phyloP scores from a whole-genome alignment of 2,888 invertebrate species.

The Drosophila paracracens region DNA sequence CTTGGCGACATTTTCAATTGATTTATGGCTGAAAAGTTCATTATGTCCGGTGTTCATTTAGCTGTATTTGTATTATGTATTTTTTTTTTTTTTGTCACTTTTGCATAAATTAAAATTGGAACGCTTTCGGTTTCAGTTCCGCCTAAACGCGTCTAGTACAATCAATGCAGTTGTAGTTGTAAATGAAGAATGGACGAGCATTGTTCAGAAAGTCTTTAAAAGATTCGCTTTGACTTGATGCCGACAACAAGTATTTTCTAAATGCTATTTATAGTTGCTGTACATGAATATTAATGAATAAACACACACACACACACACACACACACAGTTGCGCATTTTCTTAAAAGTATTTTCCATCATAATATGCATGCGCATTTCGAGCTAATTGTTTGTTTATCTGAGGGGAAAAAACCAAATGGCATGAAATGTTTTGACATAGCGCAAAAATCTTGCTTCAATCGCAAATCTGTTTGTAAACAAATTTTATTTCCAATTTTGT shows the following conservation, averaged over 20 bases:
- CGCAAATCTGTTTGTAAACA: slow-evolving; percentile 26
- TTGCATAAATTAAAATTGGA: slow-evolving; percentile 37
- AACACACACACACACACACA: too few species aligned
- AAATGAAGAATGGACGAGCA: slow-evolving; percentile 42
- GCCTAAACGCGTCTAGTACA: slow-evolving; percentile 14
- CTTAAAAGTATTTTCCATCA: slow-evolving; percentile 35
- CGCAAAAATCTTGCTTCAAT: slow-evolving; percentile 42
- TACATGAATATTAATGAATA: slow-evolving; percentile 7
- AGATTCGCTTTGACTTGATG: slow-evolving; percentile 49
- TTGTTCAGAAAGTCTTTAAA: slow-evolving; percentile 31
- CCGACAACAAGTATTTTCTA: slow-evolving; percentile 46
- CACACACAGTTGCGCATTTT: slow-evolving; percentile 1
- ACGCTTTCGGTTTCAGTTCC: slow-evolving; percentile 37
- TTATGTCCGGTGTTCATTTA: slow-evolving; percentile 19
- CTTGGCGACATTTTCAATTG: slow-evolving; percentile 59
- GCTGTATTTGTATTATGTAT: neutral
- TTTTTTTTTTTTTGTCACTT: slow-evolving; percentile 10
- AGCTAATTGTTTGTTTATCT: slow-evolving; percentile 71
- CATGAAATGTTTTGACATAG: slow-evolving; percentile 72
- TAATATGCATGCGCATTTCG: slow-evolving; percentile 66
- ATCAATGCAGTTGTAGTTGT: slow-evolving; percentile 32
- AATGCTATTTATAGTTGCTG: slow-evolving; percentile 37
- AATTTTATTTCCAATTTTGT: slow-evolving; percentile 6
- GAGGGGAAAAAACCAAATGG: slow-evolving; percentile 46
- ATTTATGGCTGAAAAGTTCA: slow-evolving; percentile 45